phyloP scores from a whole-genome alignment of 2,888 invertebrate species.

The Synanthedon tipuliformis region DNA sequence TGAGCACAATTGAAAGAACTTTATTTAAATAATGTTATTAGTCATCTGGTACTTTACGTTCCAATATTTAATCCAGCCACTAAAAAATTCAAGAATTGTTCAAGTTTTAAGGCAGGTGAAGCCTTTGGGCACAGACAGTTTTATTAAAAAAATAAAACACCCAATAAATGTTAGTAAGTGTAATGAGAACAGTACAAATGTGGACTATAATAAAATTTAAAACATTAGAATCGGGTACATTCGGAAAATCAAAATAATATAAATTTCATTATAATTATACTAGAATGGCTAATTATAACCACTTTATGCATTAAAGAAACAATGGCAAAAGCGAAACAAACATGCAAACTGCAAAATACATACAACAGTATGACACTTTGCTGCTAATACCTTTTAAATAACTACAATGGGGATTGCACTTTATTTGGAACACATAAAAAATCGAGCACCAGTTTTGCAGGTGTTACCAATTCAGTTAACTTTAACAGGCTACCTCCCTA shows the following conservation, averaged over 20 bases:
- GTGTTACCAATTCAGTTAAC: constrained; percentile 5
- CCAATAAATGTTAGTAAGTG: constrained; percentile 23
- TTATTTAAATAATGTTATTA: no score
- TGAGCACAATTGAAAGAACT: no score
- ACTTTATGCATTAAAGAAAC: no score
- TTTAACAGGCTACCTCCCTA: no score
- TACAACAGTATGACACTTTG: constrained; percentile 1
- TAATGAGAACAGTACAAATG: constrained; percentile 65
- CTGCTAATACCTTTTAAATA: not conserved
- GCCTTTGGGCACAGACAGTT: no score
- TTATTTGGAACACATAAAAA: constrained; percentile 3
- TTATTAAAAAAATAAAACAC: not conserved
- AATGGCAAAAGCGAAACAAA: no score
- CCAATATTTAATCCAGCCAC: no score
- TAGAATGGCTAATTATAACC: no score
- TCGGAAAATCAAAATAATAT: not conserved
- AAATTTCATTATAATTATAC: no score
- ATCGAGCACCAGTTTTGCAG: constrained; percentile 22
- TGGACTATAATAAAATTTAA: constrained; percentile 58
- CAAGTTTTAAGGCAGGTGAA: no score
- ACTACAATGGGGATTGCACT: constrained; percentile 4
- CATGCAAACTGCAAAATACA: not conserved
- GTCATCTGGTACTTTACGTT: no score
- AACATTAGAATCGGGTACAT: constrained; percentile 47
- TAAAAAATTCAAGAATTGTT: no score